A percentile compares a stretch with the other conserved stretches of the same genome.
phyloP scores from a whole-genome alignment of 2,797 vertebrate species.

The Pelobates cultripes region DNA sequence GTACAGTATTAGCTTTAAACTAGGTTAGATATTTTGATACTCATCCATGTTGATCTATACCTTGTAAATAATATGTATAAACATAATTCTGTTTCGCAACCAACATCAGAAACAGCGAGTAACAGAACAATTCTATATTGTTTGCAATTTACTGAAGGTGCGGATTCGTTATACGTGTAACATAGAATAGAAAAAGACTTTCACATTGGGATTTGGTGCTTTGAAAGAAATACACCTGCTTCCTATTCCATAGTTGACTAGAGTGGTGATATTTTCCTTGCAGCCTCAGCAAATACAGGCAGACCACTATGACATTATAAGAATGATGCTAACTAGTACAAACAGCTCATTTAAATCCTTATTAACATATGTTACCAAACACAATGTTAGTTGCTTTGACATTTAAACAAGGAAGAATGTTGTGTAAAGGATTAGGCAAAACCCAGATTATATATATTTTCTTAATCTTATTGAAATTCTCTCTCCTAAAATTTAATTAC shows the following conservation, averaged over 20 bases:
- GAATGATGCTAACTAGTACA: slow-evolving; percentile 12
- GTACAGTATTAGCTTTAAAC: no score
- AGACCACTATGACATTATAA: slow-evolving; percentile 28
- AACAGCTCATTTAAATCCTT: slow-evolving; percentile 26
- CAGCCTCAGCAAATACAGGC: slow-evolving; percentile 16
- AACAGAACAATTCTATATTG: no score
- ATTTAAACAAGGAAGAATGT: slow-evolving; percentile 37
- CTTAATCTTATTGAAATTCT: slow-evolving; percentile 42
- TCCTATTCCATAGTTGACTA: slow-evolving; percentile 7
- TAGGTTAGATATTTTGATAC: no score
- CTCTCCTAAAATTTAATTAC: slow-evolving; percentile 40
- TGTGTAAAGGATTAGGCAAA: slow-evolving; percentile 40
- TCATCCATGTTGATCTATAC: no score
- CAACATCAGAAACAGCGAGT: no score
- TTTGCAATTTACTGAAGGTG: slow-evolving; percentile 27
- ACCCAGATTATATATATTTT: slow-evolving; percentile 38
- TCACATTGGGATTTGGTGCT: slow-evolving; percentile 13
- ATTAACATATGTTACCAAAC: slow-evolving; percentile 40
- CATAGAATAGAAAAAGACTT: slow-evolving; percentile 30
- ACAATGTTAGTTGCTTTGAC: slow-evolving; percentile 35
- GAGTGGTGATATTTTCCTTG: slow-evolving; percentile 8
- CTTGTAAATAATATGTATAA: no score
- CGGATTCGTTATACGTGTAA: slow-evolving; percentile 27
- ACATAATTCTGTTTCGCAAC: no score
- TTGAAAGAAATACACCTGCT: slow-evolving; percentile 29